Conservation (phyloP, 1,140 invertebrate species). For the Laodelphax striatellus region DNA sequence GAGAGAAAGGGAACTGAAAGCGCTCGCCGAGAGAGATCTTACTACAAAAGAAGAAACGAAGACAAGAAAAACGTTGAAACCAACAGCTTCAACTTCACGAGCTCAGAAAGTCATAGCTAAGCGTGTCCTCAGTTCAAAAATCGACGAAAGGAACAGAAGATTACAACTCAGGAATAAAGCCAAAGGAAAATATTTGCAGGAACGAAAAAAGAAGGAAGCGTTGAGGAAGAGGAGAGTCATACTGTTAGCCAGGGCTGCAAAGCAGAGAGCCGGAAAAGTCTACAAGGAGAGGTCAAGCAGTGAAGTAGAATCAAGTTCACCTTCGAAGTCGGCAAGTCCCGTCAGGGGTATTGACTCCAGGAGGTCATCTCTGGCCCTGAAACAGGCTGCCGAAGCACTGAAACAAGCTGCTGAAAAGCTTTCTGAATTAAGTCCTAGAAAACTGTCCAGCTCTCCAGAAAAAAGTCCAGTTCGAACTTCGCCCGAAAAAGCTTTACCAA, state of each 20-base stretch:
- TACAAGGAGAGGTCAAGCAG: neutral
- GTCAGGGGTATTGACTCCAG: too few species aligned
- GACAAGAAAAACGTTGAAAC: conserved; percentile 14
- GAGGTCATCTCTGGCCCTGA: too few species aligned
- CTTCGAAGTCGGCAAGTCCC: too few species aligned
- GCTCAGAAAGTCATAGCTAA: neutral
- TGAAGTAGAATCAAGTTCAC: neutral
- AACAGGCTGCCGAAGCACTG: too few species aligned
- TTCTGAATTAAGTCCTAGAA: too few species aligned
- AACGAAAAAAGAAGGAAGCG: conserved; percentile 7
- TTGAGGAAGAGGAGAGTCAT: neutral
- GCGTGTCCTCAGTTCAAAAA: neutral
- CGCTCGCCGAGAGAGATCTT: conserved; percentile 23
- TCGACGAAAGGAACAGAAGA: conserved; percentile 16
- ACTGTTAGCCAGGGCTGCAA: neutral
- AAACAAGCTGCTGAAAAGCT: too few species aligned
- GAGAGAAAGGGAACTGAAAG: conserved; percentile 46
- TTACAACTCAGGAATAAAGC: conserved; percentile 3
- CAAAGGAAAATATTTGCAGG: conserved; percentile 9
- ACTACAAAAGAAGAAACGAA: conserved; percentile 14
- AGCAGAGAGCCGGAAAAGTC: too few species aligned
- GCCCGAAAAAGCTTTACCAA: too few species aligned
- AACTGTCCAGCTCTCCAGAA: too few species aligned
- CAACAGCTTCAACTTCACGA: conserved; percentile 5
- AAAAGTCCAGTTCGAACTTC: too few species aligned